Conservation (phyloP, 2,797 vertebrate genomes). For the Microcaecilia unicolor region DNA sequence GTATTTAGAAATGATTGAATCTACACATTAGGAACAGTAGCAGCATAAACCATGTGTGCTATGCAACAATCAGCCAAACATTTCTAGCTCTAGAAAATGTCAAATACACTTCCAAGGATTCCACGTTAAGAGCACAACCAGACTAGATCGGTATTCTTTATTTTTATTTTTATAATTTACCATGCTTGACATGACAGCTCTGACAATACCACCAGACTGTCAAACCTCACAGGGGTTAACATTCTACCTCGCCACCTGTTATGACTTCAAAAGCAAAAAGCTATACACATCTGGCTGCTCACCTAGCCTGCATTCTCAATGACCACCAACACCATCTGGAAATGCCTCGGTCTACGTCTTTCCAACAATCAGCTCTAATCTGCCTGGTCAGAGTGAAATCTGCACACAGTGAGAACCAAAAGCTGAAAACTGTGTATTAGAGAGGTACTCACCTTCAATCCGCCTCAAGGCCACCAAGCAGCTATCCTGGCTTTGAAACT, state of each 20-base stretch:
- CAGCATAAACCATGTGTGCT: no score
- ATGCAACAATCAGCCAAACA: no score
- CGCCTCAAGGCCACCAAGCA: conserved; percentile 68
- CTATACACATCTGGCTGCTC: fast-evolving
- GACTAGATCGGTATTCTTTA: no score
- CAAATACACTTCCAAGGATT: no score
- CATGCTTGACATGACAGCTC: no score
- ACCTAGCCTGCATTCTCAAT: not conserved
- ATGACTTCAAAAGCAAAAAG: no score
- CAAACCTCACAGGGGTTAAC: not conserved
- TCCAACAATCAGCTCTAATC: not conserved
- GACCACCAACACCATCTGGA: not conserved
- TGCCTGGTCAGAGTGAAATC: not conserved
- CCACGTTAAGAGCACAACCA: no score
- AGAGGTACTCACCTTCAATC: conserved; percentile 70
- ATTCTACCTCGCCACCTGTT: no score
- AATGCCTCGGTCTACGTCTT: not conserved
- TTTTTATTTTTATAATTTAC: no score
- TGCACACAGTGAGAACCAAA: not conserved
- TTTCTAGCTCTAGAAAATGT: no score
- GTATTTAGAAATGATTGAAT: no score
- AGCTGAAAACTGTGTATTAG: conserved; percentile 10
- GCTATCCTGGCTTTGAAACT: conserved; percentile 72
- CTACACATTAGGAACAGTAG: no score
- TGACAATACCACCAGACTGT: not conserved